Evolutionary conservation across 2,888 invertebrate genomes (phyloP), one percentile per base, ranked within the genome.

Genomic region (Trissoscelio sp.): DNA sequence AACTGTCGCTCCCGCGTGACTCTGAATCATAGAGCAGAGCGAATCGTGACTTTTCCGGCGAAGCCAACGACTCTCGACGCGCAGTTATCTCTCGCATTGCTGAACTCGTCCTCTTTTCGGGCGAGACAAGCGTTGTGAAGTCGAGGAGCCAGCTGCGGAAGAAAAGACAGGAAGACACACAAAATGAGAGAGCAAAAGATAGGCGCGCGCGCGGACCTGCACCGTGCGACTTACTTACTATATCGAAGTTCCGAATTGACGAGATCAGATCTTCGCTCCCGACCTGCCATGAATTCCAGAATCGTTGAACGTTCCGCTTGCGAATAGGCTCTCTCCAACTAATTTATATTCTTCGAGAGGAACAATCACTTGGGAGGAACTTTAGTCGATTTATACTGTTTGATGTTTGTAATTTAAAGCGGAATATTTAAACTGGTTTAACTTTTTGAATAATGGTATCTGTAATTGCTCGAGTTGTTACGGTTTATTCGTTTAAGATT

Each of bases 41-140:
- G 79, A 66, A 75, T 82, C 82, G 78, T 81, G 82, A 82, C 83
- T 82, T 74, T 86, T 86, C 83, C 55, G 75, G 81, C 74, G 75
- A 84, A 83, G 83, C 75, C 81, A 86, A 85, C 81, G 84, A 84
- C 85, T 83, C 84, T 70, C 57, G 75, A 73, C 83, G 80, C 81
- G 77, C 78, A 83, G 85, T 83, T 86, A 84, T 85, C 85, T 81
- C 66, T 48, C 80, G 78, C 83, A 74, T 78, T 79, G 79, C 79
- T 77, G 74, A 75, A 57, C 72, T 69, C 64, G 72, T 82, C 73
- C 70, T 70, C 70, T 70, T n/a, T 55, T 58, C 48, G 39, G 64
- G 44, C 69, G 81, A 74, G 81, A 79, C 70, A 66, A 67, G 51
- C 74, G 74, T 70, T 48, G 70, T 51, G 70, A 70, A 79, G 64